Evolutionary conservation across 2,888 invertebrate species (phyloP).

Genomic region (Polietes domitor): DNA sequence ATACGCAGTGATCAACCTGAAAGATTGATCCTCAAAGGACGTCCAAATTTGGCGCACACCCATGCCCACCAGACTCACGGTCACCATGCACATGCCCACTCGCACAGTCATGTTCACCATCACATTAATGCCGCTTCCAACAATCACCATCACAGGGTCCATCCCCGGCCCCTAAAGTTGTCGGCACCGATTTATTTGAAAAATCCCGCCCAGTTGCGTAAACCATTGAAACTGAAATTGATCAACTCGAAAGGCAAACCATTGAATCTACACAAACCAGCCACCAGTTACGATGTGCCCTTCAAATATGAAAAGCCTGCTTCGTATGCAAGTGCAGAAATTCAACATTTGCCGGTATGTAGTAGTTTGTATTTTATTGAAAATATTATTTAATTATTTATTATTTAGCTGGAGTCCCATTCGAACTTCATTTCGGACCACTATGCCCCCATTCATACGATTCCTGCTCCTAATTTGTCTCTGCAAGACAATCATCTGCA

Average conservation of each 20-base stretch:
- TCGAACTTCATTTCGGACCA: slow-evolving; percentile 89
- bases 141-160: slow-evolving; percentile 49
- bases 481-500: slow-evolving; percentile 77
- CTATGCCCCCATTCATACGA: slow-evolving; percentile 92
- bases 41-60: slow-evolving; percentile 69
- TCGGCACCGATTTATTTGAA: slow-evolving; percentile 72
- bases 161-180: slow-evolving; percentile 67
- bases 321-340: slow-evolving; percentile 65
- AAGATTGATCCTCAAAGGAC: slow-evolving; percentile 77
- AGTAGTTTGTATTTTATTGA: neutral
- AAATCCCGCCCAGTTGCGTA: slow-evolving; percentile 71
- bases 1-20: slow-evolving; percentile 79
- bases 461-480: slow-evolving; percentile 90
- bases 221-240: slow-evolving; percentile 78
- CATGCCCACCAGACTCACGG: slow-evolving; percentile 67
- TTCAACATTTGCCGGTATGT: slow-evolving; percentile 77
- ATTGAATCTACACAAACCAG: slow-evolving; percentile 69
- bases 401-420: slow-evolving; percentile 76
- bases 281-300: slow-evolving; percentile 78
- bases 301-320: slow-evolving; percentile 65
- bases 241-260: slow-evolving; percentile 73
- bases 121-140: slow-evolving; percentile 58
- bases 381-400: neutral
- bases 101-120: slow-evolving; percentile 68
- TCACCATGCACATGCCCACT: slow-evolving; percentile 66